Evolutionary conservation across 2,797 vertebrate species (phyloP), one percentile per base, ranked within the genome.

Genomic region (Rhyacichthys aspro): DNA sequence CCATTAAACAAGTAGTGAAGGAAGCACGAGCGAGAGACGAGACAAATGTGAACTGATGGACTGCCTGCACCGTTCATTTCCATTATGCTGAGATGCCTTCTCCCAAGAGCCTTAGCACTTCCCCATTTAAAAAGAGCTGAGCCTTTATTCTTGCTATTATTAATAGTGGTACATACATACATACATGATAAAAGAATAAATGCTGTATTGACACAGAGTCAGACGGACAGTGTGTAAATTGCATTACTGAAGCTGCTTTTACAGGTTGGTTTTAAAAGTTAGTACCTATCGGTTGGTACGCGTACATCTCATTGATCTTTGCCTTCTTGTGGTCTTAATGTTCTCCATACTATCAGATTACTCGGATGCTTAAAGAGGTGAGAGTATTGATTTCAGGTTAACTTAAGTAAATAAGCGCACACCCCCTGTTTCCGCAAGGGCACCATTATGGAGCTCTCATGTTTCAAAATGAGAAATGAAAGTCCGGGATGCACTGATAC

Each of bases 381-480:
- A 59, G 62, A 39, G 64, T 65, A 81, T 86, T 3, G 46, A 74
- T 83, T 81, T 76, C 77, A 63, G 61, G 48, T 55, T 67, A 33
- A 44, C 57, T 43, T 64, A 46, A 74, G 65, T 80, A 74, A 83
- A 84, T 81, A 68, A 72, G 47, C 18, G 32, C 68, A 66, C 66
- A 46, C 67, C 43, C 50, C 5, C 47, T 18, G 65, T 72, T 78
- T 84, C 81, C 44, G 16, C 42, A 46, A 38, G 66, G 66, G 41
- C 2, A 12, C 54, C 58, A 43, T 61, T 45, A 63, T 10, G 16
- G 19, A 61, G 43, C 15, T 41, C 76, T 86, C 44, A 0, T 46
- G 62, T 86, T 85, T 79, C 73, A 67, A 49, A 73, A 64, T 0
- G 9, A 50, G 43, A 52, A 23, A 41, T 43, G 34, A 60, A 49